Evolutionary conservation across 2,797 vertebrate genomes (phyloP).

Genomic region (Protosalanx chinensis): DNA sequence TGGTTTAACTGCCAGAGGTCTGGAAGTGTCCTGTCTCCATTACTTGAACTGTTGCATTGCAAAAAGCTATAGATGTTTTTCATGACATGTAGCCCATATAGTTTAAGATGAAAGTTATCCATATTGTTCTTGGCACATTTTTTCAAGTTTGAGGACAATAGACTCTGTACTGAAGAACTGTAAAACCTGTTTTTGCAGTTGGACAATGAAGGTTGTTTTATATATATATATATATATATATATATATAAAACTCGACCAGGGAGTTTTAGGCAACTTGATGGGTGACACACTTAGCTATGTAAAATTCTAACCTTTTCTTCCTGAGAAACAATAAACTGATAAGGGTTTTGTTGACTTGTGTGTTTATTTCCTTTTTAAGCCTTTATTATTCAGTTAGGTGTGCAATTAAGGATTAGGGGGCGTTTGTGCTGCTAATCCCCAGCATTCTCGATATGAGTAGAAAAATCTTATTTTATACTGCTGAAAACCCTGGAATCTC

Average conservation of each 20-base stretch:
- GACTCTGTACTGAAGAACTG: constrained; percentile 68
- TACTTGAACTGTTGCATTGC: constrained; percentile 78
- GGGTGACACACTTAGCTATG: constrained; percentile 65
- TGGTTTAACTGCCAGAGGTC: constrained; percentile 71
- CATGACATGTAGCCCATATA: constrained; percentile 71
- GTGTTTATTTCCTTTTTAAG: background rate
- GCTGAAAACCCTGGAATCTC: background rate
- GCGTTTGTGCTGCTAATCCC: background rate
- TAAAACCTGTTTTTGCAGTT: constrained; percentile 67
- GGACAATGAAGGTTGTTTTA: constrained; percentile 53
- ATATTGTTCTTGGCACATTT: constrained; percentile 74
- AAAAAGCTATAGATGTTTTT: constrained; percentile 71
- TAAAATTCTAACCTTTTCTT: constrained; percentile 72
- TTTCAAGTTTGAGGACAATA: constrained; percentile 72
- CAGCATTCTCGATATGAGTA: background rate
- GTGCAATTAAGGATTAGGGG: background rate
- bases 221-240: constrained; percentile 13
- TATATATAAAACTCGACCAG: constrained; percentile 51
- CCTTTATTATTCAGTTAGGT: too few species aligned
- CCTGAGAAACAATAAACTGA: constrained; percentile 77
- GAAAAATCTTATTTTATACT: background rate
- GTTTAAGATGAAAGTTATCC: constrained; percentile 71
- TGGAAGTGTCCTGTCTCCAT: constrained; percentile 72
- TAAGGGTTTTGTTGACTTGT: constrained; percentile 69
- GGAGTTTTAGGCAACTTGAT: constrained; percentile 58